Evolutionary conservation across 2,888 invertebrate species (phyloP), one percentile per base, ranked within the genome.

Genomic region (Thymelicus acteon): DNA sequence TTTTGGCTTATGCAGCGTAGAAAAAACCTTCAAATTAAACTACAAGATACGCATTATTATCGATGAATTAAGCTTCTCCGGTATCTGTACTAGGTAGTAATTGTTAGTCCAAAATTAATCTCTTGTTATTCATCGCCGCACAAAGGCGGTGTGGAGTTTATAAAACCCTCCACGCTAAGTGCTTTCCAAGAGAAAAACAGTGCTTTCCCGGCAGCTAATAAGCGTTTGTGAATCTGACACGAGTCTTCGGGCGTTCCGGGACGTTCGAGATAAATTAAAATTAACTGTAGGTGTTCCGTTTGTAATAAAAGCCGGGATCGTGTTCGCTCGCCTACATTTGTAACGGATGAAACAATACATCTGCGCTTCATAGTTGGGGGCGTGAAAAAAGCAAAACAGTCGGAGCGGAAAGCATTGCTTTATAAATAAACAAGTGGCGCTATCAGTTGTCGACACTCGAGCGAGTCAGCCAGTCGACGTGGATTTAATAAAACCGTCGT

Each of bases 391-490:
- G 75, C 75, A 77, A 75, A 75, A 72, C 67, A 71, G 57, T 76
- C 73, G 80, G 77, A 78, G 77, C 78, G 79, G 80, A 84, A 87
- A 86, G 82, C 86, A 89, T 83, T 89, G 92, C 91, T 93, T 92
- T 89, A 87, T 90, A 91, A 92, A 92, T 90, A 93, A 93, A 90
- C 91, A 90, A 79, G 81, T 82, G 77, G 74, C 79, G 89, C 86
- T 93, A 93, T 93, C 93, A 91, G 91, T 82, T 82, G 86, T 86
- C 91, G 88, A 89, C 93, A 93, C 88, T 87, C 92, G 82, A 89
- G 85, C 91, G 90, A 87, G 83, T 90, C 85, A 89, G 85, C 91
- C 90, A 87, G 83, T 90, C 85, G 86, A 84, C 85, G 86, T 82
- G 83, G 85, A 85, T 85, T 90, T 90, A 89, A 90, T 90, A 91